A percentile compares a stretch with the other conserved stretches of the same genome.
These are phyloP conservation scores for Zaprionus tsacasi DNA, from an alignment of 1,140 invertebrate species.

Conservation along the genomic window DNA sequence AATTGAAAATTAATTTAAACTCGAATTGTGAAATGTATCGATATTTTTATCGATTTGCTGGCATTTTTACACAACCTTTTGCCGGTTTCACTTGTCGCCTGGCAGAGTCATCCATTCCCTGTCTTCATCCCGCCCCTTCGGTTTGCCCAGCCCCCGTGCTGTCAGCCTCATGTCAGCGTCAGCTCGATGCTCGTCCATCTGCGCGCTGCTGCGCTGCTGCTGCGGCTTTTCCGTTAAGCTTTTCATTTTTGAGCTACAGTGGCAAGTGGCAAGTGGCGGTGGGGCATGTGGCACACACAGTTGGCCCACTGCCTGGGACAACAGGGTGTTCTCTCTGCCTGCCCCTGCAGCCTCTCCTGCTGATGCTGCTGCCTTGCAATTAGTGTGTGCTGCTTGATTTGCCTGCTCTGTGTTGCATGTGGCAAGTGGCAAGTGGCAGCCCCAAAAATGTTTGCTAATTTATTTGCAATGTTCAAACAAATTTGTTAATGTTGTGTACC, in stretches of 20 bases:
- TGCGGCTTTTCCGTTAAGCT: conserved; percentile 77
- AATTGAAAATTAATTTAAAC: no score
- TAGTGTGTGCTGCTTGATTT: conserved; percentile 74
- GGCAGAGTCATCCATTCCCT: no score
- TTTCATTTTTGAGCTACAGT: conserved; percentile 76
- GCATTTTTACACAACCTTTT: no score
- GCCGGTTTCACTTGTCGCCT: conserved; percentile 28
- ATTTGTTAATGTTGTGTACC: conserved; percentile 73
- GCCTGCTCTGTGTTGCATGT: conserved; percentile 47
- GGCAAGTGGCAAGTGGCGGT: conserved; percentile 26
- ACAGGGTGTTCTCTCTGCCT: not conserved
- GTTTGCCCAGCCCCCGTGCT: not conserved
- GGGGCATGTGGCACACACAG: conserved; percentile 15
- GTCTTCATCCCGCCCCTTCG: no score
- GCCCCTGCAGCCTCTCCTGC: not conserved
- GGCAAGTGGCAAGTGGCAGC: conserved; percentile 13
- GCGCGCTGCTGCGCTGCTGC: conserved; percentile 11
- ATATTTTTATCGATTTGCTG: no score
- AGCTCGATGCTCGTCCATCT: conserved; percentile 53
- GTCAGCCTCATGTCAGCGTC: not conserved
- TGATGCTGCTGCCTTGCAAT: conserved; percentile 39
- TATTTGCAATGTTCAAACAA: conserved; percentile 84
- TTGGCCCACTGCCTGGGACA: not conserved
- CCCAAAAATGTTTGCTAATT: conserved; percentile 84
- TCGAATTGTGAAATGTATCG: no score